Evolutionary conservation across 2,113 vertebrate genomes (phyloP).

Genomic region (Ginglymostoma cirratum): DNA sequence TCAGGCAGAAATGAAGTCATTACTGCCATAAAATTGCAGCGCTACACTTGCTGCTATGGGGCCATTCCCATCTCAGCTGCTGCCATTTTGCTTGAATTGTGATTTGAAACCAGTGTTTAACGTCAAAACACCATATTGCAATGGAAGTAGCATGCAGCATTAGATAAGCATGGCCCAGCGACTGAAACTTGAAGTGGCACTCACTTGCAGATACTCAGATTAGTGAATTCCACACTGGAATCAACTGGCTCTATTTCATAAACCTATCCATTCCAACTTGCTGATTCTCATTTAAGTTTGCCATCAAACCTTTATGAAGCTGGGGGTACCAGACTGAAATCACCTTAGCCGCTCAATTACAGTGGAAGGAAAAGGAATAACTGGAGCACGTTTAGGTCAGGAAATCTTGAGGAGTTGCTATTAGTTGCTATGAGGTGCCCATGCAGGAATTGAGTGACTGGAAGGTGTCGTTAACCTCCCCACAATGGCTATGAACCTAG

Average conservation of each 20-base stretch:
- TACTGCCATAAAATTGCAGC: neutral
- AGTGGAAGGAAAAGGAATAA: neutral
- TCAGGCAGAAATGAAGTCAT: neutral
- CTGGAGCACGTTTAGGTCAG: neutral
- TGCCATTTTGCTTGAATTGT: neutral
- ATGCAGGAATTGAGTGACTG: neutral
- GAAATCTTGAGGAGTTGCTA: neutral
- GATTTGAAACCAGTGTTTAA: neutral
- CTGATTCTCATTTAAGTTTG: neutral
- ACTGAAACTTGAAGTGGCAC: neutral
- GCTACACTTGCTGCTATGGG: neutral
- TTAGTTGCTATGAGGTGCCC: neutral
- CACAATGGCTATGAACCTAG: too few species aligned
- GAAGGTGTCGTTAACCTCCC: too few species aligned
- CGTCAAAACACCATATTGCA: neutral
- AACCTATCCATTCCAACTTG: neutral
- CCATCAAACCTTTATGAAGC: neutral
- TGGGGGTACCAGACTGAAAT: neutral
- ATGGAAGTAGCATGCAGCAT: neutral
- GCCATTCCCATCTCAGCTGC: neutral
- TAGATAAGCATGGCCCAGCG: neutral
- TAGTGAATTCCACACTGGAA: neutral
- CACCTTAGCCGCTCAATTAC: neutral
- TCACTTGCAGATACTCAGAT: neutral
- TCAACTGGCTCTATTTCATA: neutral